Base-by-base conservation (phyloP, 2,888 invertebrate species). In the Pelosia muscerda region DNA sequence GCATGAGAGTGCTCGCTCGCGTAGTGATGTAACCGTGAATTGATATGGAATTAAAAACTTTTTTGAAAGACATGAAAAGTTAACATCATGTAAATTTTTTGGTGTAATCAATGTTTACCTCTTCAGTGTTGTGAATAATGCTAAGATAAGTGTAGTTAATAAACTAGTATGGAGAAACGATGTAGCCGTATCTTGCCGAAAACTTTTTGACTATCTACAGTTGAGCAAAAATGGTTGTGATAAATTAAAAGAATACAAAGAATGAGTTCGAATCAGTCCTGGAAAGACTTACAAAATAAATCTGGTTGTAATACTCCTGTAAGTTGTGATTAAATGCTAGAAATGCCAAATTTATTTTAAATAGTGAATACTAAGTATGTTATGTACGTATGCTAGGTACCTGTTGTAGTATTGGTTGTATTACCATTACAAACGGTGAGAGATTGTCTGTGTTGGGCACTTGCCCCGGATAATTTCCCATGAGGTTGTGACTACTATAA, bases 51-150 rank as follows among this genome's bases (percentile, higher is more conserved):
- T 87, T 86, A 73, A 74, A 42, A 66, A 70, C 59, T 70, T 69
- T 77, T 72, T 72, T 68, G 76, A 82, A 77, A 82, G 75, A 87
- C 78, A 72, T 75, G 72, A 72, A 79, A 85, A 89, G 87, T 84
- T 90, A 87, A 78, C 90, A 90, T 82, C 71, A 94, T 94, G 93
- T 92, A 89, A 92, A 84, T 85, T 81, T 83, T 71, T 85, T 82
- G 83, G 87, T 84, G 81, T 84, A 81, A 81, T 86, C 86, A 92
- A 92, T 94, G 93, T 93, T 93, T 94, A 95, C 94, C 94, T 95
- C 95, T 93, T 88, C 88, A 87, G 95, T 94, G 95, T 95, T 95
- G 94, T 94, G 94, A 94, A 91, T 91, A 89, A 86, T 84, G 74
- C 70, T 85, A 90, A 91, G 85, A 85, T 86, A 86, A 83, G 86